These are phyloP conservation scores for Noctua pronuba DNA, from an alignment of 2,888 invertebrate genomes.

Conservation along the genomic window DNA sequence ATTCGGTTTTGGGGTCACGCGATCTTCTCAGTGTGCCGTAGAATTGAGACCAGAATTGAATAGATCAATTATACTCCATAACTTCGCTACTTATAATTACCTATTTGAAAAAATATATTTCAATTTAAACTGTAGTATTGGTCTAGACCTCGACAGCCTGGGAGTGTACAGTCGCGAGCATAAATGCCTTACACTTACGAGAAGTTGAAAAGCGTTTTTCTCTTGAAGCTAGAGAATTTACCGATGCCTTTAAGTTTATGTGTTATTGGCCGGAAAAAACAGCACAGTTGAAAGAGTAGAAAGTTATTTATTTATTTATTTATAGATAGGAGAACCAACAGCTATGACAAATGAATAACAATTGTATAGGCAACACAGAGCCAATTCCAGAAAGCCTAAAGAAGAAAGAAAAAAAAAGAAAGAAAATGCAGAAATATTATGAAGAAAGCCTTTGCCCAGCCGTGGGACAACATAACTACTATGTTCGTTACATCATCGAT, in stretches of 20 bases:
- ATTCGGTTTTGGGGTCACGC: constrained; percentile 51
- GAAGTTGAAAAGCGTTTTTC: not conserved
- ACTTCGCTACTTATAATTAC: not conserved
- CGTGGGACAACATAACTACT: not conserved
- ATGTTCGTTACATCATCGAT: not conserved
- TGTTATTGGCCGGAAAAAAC: not conserved
- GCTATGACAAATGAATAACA: no score
- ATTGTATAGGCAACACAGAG: no score
- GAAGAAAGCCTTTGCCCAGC: not conserved
- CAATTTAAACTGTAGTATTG: constrained; percentile 20
- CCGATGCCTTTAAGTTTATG: not conserved
- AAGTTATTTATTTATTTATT: no score
- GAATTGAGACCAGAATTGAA: constrained; percentile 20
- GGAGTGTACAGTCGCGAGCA: not conserved
- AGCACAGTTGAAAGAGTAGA: not conserved
- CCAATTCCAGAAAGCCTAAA: no score
- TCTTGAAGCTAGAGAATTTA: not conserved
- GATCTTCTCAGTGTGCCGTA: constrained; percentile 39
- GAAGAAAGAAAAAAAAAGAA: no score
- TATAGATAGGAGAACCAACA: no score
- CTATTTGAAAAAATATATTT: constrained; percentile 24
- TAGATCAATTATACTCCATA: constrained; percentile 40
- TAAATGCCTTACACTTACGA: not conserved
- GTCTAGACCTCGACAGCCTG: not conserved
- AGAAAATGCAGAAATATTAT: no score